Base-by-base conservation (phyloP, 2,888 invertebrate genomes). In the Agrotis puta region DNA sequence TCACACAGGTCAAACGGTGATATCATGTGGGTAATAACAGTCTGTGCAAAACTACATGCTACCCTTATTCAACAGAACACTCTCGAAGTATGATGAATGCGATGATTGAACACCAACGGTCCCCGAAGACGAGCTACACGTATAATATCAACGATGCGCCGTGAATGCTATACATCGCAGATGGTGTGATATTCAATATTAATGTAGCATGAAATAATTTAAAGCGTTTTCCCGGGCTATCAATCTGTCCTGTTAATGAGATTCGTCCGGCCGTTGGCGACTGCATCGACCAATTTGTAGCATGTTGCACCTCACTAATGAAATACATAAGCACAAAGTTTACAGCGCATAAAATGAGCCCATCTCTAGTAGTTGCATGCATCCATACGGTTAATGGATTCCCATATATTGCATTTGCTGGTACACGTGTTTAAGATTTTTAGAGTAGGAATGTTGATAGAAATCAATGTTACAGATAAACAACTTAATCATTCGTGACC, bases 211-310 rank as follows among this genome's bases (percentile, higher is more conserved):
- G 88, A 94, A 94, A 95, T 94, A 94, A 93, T 94, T 93, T 92
- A 86, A 91, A 94, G 88, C 91, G 90, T 94, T 94, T 94, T 93
- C 93, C 92, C 92, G 91, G 92, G 90, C 93, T 92, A 94, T 94
- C 94, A 94, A 94, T 95, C 94, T 92, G 90, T 88, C 70, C 88
- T 85, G 92, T 92, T 95, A 95, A 95, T 95, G 95, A 95, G 94
- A 94, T 94, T 94, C 92, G 91, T 89, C 91, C 92, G 92, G 91
- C 87, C 89, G 88, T 81, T 82, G 88, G 89, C 88, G 89, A 92
- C 91, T 91, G 92, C 92, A 89, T 90, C 90, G 89, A 91, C 91
- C 92, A 94, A 94, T 94, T 94, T 94, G 93, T 92, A 90, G 92
- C 89, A 90, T 92, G 92, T 91, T 92, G 92, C 92, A 90, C 88